Conservation (phyloP, 2,888 invertebrate species). For the Cheiracanthium punctorium region DNA sequence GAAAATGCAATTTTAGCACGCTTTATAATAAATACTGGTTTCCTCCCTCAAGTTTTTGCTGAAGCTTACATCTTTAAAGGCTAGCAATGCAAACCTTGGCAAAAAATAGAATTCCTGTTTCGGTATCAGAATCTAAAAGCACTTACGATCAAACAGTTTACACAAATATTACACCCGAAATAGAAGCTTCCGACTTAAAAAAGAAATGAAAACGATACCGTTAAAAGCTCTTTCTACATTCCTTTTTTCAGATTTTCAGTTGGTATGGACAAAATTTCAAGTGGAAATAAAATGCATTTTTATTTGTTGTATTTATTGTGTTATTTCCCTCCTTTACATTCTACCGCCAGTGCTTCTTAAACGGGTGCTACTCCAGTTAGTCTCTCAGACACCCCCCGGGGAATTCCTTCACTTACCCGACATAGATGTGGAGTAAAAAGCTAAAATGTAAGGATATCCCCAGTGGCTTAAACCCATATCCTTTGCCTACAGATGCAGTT, state of each 20-base stretch:
- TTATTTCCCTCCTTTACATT: background rate
- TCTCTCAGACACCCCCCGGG: background rate
- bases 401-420: background rate
- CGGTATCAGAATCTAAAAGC: background rate
- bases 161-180: background rate
- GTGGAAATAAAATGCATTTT: background rate
- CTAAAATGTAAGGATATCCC: background rate
- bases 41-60: no score
- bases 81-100: no score
- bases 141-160: background rate
- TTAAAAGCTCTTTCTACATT: background rate
- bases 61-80: no score
- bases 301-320: background rate
- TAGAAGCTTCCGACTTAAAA: background rate
- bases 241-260: background rate
- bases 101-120: no score
- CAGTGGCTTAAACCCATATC: constrained; percentile 4
- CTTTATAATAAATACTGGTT: no score
- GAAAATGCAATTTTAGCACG: no score
- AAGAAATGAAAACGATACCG: background rate
- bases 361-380: background rate
- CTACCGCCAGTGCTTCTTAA: background rate
- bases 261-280: background rate
- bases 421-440: background rate
- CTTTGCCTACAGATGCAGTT: background rate